phyloP scores from a whole-genome alignment of 2,797 vertebrate genomes.

The Urophycis tenuis region DNA sequence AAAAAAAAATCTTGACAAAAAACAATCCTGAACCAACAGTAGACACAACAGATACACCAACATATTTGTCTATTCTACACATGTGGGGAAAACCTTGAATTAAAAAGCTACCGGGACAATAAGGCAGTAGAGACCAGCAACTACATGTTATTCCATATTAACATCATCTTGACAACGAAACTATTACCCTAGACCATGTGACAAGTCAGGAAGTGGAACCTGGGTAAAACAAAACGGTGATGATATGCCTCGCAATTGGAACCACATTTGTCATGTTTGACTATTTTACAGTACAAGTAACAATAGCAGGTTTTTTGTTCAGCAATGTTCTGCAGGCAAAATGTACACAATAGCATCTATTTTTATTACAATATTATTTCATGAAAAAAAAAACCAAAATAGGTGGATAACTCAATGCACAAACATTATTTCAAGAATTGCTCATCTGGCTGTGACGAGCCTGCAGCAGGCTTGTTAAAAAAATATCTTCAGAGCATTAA shows the following conservation, averaged over 20 bases:
- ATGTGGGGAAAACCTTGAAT: neutral
- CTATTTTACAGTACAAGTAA: conserved; percentile 32
- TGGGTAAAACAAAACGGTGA: too few species aligned
- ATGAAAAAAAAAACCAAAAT: neutral
- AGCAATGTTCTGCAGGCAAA: neutral
- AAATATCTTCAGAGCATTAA: conserved; percentile 1
- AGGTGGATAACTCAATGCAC: conserved; percentile 3
- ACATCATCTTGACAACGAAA: neutral
- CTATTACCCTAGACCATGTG: neutral
- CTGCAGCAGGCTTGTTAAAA: neutral
- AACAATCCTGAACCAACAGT: neutral
- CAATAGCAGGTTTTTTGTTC: conserved; percentile 51
- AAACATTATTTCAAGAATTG: conserved; percentile 3
- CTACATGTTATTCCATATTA: conserved; percentile 9
- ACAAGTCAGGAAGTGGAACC: neutral
- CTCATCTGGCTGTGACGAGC: neutral
- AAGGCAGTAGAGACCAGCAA: conserved; percentile 44
- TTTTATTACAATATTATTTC: neutral
- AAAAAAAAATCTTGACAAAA: neutral
- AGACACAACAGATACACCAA: conserved; percentile 8
- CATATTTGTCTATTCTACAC: conserved; percentile 18
- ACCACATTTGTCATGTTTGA: conserved; percentile 7
- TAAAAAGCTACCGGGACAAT: conserved; percentile 30
- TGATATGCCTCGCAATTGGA: too few species aligned
- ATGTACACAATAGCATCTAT: neutral